phyloP scores from a whole-genome alignment of 2,888 invertebrate genomes.

The Gryllus longicercus region DNA sequence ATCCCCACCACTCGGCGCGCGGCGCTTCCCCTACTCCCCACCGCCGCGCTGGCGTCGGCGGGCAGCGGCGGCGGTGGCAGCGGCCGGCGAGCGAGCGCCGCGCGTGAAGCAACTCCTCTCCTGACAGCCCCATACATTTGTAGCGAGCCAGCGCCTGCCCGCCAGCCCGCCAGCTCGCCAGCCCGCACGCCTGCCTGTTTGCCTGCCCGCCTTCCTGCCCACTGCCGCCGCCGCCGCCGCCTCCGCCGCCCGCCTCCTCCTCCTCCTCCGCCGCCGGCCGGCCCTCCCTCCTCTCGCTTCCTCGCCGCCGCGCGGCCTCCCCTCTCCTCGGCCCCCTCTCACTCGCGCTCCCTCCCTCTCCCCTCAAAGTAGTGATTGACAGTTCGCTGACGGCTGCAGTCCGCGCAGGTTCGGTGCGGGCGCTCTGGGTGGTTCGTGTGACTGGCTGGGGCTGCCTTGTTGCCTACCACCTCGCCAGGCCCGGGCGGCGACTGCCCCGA shows the following conservation, averaged over 20 bases:
- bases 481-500: conserved; percentile 43
- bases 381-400: conserved; percentile 65
- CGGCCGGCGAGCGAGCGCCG: background rate
- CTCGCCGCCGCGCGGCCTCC: conserved; percentile 20
- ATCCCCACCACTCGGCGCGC: background rate
- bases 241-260: background rate
- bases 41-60: background rate
- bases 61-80: background rate
- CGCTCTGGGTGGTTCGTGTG: conserved; percentile 29
- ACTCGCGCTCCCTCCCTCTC: conserved; percentile 28
- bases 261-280: background rate
- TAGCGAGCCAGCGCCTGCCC: conserved; percentile 44
- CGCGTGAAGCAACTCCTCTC: background rate
- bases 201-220: conserved; percentile 18
- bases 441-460: conserved; percentile 30
- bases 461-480: conserved; percentile 47
- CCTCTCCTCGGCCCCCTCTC: conserved; percentile 11
- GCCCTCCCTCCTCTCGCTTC: conserved; percentile 20
- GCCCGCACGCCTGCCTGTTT: background rate
- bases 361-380: conserved; percentile 56
- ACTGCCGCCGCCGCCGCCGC: conserved; percentile 10
- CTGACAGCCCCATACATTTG: conserved; percentile 9
- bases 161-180: conserved; percentile 46
- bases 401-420: conserved; percentile 52
- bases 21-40: too few species aligned